These are phyloP conservation scores for Synanthedon vespiformis DNA, from an alignment of 2,888 invertebrate species.

Conservation along the genomic window DNA sequence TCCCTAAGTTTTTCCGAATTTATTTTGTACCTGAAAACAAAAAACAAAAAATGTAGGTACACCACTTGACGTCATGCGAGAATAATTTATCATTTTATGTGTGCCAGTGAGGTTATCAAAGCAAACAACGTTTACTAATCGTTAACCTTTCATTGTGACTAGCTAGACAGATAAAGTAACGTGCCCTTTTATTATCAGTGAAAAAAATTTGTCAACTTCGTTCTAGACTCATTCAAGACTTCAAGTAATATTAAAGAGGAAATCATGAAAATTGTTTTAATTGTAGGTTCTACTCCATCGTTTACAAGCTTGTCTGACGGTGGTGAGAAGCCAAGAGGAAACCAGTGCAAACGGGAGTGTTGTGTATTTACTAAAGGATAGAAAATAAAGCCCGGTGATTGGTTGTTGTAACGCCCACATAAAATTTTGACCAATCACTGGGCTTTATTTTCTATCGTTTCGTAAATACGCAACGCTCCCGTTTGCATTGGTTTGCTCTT, in stretches of 20 bases:
- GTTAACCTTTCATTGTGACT: not conserved
- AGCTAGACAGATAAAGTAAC: not conserved
- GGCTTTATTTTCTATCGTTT: too few relatives aligned
- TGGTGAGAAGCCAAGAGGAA: too few relatives aligned
- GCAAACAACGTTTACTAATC: not conserved
- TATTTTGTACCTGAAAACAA: constrained; percentile 59
- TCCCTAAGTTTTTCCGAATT: constrained; percentile 57
- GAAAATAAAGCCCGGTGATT: too few relatives aligned
- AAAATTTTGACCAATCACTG: too few relatives aligned
- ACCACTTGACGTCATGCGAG: not conserved
- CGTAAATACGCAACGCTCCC: too few relatives aligned
- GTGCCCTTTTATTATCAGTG: not conserved
- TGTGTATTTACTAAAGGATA: too few relatives aligned
- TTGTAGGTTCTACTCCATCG: too few relatives aligned
- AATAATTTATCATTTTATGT: not conserved
- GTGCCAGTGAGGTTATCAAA: not conserved
- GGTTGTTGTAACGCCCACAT: too few relatives aligned
- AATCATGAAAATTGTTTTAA: too few relatives aligned
- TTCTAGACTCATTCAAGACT: not conserved
- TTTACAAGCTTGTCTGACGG: too few relatives aligned
- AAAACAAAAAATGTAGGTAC: not conserved
- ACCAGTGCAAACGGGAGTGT: too few relatives aligned
- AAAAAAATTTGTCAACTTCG: not conserved
- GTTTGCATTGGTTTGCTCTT: too few relatives aligned
- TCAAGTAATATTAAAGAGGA: not conserved